Evolutionary conservation across 2,888 invertebrate species (phyloP).

Genomic region (Pristionchus fissidentatus): DNA sequence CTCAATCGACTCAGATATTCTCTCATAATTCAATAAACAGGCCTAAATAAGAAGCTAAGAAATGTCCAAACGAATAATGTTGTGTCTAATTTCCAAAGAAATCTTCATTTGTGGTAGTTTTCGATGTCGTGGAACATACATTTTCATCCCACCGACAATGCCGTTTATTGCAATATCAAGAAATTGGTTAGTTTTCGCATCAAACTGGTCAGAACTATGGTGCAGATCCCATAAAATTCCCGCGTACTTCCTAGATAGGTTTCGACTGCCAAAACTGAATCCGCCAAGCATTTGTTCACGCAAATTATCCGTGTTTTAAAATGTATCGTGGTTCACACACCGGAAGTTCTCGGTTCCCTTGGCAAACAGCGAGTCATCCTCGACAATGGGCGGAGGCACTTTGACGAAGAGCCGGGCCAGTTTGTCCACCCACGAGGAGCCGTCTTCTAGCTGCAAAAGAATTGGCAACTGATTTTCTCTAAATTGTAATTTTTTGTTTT

Average conservation of each 20-base stretch:
- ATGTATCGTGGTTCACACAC: slow-evolving; percentile 32
- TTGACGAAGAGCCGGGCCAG: slow-evolving; percentile 72
- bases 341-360: slow-evolving; percentile 73
- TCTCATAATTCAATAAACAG: neutral
- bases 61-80: too few relatives aligned
- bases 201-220: too few relatives aligned
- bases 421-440: slow-evolving; percentile 66
- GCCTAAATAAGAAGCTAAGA: neutral
- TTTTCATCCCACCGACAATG: too few relatives aligned
- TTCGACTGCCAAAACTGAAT: too few relatives aligned
- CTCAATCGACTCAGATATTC: too few relatives aligned
- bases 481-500: neutral
- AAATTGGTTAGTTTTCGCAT: too few relatives aligned
- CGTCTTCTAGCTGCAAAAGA: slow-evolving; percentile 39
- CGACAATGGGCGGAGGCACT: slow-evolving; percentile 69
- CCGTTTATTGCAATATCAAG: too few relatives aligned
- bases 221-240: neutral
- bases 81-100: too few relatives aligned
- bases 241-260: neutral
- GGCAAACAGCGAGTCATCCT: slow-evolving; percentile 56
- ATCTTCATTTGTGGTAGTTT: too few relatives aligned
- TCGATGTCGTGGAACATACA: too few relatives aligned
- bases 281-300: neutral
- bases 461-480: neutral
- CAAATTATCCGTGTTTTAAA: too few relatives aligned